These are phyloP conservation scores for Thaumatotibia leucotreta DNA, from an alignment of 1,140 invertebrate genomes.

Conservation along the genomic window DNA sequence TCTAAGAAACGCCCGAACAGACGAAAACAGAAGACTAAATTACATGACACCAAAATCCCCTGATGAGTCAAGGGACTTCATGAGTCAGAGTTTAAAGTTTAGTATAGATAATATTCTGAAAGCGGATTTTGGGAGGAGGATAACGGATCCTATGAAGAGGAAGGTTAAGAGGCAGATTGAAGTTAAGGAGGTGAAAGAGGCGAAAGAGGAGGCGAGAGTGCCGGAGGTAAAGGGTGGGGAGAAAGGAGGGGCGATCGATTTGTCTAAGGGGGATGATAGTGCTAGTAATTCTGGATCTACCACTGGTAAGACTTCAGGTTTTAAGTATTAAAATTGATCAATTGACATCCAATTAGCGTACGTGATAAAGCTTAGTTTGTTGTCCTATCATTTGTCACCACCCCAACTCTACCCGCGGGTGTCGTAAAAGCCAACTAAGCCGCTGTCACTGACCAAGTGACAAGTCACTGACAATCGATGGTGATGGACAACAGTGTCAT, in stretches of 20 bases:
- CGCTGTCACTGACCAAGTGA: too few species aligned
- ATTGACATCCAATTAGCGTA: too few species aligned
- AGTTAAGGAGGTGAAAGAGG: conserved; percentile 47
- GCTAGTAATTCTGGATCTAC: conserved; percentile 53
- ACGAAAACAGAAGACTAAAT: conserved; percentile 50
- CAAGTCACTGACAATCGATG: too few species aligned
- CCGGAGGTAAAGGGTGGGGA: conserved; percentile 55
- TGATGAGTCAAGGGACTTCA: conserved; percentile 58
- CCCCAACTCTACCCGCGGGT: too few species aligned
- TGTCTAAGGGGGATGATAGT: conserved; percentile 63
- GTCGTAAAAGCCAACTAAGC: too few species aligned
- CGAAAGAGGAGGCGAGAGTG: conserved; percentile 42
- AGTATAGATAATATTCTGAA: conserved; percentile 95
- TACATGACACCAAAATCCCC: conserved; percentile 49
- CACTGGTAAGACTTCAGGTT: conserved; percentile 35
- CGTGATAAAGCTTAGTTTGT: too few species aligned
- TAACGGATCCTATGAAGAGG: conserved; percentile 82
- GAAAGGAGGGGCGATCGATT: conserved; percentile 59
- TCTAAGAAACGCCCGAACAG: conserved; percentile 30
- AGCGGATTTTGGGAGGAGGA: conserved; percentile 89
- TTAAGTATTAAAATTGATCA: not conserved
- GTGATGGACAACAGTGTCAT: too few species aligned
- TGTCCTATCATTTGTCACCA: too few species aligned
- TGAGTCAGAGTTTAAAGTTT: conserved; percentile 87
- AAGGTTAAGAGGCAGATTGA: conserved; percentile 64